These are phyloP conservation scores for Plutomurus gul DNA, from an alignment of 1,140 invertebrate genomes.

Conservation along the genomic window DNA sequence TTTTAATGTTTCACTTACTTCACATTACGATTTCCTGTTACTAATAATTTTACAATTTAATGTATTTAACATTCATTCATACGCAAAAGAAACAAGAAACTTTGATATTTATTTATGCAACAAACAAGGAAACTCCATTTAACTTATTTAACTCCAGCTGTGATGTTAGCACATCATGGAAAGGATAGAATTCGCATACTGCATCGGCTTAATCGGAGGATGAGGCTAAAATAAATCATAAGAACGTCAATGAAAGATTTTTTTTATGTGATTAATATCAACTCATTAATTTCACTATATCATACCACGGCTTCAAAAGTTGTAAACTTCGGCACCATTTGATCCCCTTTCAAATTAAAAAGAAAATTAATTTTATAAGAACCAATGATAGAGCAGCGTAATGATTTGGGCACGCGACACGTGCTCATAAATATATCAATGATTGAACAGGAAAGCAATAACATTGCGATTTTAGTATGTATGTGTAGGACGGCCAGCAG, in stretches of 20 bases:
- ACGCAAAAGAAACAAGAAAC: background rate
- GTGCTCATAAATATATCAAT: too few species aligned
- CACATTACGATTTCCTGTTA: too few species aligned
- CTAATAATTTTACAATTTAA: too few species aligned
- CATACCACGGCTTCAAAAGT: constrained; percentile 92
- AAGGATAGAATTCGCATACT: constrained; percentile 80
- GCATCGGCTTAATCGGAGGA: constrained; percentile 96
- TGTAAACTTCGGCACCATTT: constrained; percentile 86
- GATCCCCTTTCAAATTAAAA: constrained; percentile 80
- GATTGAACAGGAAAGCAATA: too few species aligned
- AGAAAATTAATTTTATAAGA: too few species aligned
- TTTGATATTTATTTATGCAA: background rate
- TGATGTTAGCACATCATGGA: constrained; percentile 61
- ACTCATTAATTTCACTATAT: constrained; percentile 53
- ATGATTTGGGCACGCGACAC: too few species aligned
- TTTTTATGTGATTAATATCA: constrained; percentile 12
- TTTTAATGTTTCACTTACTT: constrained; percentile 7
- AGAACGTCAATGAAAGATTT: constrained; percentile 55
- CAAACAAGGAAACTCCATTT: background rate
- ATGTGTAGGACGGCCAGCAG: too few species aligned
- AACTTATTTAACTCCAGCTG: too few species aligned
- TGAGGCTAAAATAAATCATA: constrained; percentile 93
- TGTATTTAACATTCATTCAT: background rate
- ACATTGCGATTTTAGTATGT: too few species aligned
- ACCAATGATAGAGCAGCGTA: too few species aligned